Percentiles rank a stretch among this genome's conserved stretches.
phyloP scores from a whole-genome alignment of 2,888 invertebrate genomes.

The Brachylomia viminalis region DNA sequence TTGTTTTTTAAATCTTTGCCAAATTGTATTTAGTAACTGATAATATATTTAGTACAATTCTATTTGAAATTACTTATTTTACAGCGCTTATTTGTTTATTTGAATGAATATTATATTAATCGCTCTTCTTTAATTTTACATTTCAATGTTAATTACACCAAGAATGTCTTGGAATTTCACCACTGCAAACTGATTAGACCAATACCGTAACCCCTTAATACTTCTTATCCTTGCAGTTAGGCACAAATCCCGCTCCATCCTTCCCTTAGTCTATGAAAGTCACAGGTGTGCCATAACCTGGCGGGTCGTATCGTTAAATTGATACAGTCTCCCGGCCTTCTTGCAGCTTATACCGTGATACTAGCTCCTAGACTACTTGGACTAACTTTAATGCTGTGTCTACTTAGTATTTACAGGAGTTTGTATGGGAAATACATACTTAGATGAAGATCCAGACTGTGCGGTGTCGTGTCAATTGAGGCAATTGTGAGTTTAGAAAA shows the following conservation, averaged over 20 bases:
- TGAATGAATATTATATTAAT: too few species aligned
- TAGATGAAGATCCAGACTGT: background rate
- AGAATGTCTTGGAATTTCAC: too few species aligned
- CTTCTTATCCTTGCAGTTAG: conserved; percentile 9
- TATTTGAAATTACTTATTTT: too few species aligned
- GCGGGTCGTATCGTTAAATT: conserved; percentile 74
- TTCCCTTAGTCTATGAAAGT: conserved; percentile 65
- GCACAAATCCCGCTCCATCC: conserved; percentile 23
- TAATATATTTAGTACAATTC: too few species aligned
- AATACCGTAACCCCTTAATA: background rate
- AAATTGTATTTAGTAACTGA: too few species aligned
- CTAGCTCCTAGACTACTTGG: conserved; percentile 39
- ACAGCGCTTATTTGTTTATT: too few species aligned
- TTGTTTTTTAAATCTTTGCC: too few species aligned
- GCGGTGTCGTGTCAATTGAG: background rate
- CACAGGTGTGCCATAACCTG: conserved; percentile 76
- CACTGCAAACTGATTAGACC: too few species aligned
- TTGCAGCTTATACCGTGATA: conserved; percentile 59
- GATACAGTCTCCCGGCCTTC: conserved; percentile 71
- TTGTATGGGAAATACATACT: conserved; percentile 14
- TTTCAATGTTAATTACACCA: too few species aligned
- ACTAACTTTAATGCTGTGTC: conserved; percentile 15
- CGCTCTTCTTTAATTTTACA: too few species aligned
- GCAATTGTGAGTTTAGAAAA: conserved; percentile 4
- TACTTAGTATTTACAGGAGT: conserved; percentile 22